Evolutionary conservation across 2,888 invertebrate species (phyloP), one percentile per base, ranked within the genome.

Genomic region (Polyommatus iphigenia): DNA sequence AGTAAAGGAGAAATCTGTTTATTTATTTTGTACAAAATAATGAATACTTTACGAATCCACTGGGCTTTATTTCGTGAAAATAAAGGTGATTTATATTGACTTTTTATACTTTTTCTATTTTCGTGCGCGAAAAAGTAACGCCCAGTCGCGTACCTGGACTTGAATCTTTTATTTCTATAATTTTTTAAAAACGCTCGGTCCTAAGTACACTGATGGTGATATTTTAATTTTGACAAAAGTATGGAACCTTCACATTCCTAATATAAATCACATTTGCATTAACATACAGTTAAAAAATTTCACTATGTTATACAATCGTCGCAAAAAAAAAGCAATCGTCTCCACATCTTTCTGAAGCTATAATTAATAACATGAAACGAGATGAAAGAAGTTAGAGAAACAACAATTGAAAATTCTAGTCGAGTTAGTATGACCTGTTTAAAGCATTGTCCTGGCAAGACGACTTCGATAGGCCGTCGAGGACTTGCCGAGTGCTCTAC

Each of bases 281-380:
- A 54, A 54, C 54, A 54, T 5, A 5, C 5, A 18, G 15, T 4
- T 4, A 15, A n/a, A 54, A 54, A 54, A 18, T 54, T 5, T 18
- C 18, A 54, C 46, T 13, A 46, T 10, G 46, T 46, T 46, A 46
- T 46, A 46, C 3, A 13, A 46, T 46, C 46, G 10, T 46, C 2
- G 10, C 54, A 15, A 18, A 36, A 77, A 77, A 46, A 62, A 78
- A 57, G 71, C 50, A 50, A 78, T 46, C 80, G 76, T 79, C 81
- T 81, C 81, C 77, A 82, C 71, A 24, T 46, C 81, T 80, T 81
- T 80, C 81, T 78, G 76, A 77, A 80, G 81, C 80, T 81, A 79
- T 83, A 82, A 82, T 82, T 82, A 82, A 81, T 81, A 81, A 81
- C 78, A 78, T 80, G 77, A 79, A 81, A 81, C 79, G 81, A 79